Conservation (phyloP, 2,797 vertebrate species). For the Falco peregrinus region DNA sequence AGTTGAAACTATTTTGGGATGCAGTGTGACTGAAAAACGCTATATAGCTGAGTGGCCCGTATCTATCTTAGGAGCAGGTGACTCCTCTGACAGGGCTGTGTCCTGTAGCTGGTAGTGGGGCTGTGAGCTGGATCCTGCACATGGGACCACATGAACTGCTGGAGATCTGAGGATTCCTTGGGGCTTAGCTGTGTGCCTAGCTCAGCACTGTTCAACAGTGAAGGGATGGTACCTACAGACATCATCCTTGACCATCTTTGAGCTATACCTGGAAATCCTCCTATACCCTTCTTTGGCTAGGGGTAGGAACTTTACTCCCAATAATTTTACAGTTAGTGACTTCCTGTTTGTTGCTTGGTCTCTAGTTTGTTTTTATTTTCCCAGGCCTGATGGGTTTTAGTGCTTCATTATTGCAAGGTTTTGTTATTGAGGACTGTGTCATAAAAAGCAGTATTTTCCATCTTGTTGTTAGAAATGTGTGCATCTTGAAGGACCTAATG, state of each 20-base stretch:
- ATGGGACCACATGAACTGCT: background rate
- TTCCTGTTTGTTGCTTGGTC: background rate
- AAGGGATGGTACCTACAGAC: background rate
- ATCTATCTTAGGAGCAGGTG: background rate
- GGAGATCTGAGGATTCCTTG: background rate
- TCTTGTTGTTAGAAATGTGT: background rate
- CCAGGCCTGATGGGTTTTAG: background rate
- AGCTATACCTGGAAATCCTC: background rate
- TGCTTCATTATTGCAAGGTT: background rate
- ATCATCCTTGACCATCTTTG: background rate
- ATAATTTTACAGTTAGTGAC: background rate
- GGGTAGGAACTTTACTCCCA: background rate
- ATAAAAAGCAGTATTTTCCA: background rate
- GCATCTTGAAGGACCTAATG: background rate
- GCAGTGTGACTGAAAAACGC: background rate
- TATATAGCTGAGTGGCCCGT: conserved; percentile 4
- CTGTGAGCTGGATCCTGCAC: background rate
- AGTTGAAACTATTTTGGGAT: conserved; percentile 36
- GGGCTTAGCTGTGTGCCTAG: background rate
- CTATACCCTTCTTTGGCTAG: background rate
- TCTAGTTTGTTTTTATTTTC: background rate
- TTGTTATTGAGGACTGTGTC: background rate
- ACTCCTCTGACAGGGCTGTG: background rate
- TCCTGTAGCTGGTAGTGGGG: background rate
- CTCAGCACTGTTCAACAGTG: background rate